Evolutionary conservation across 2,113 vertebrate genomes (phyloP).

Genomic region (Epinephelus cyanopodus): DNA sequence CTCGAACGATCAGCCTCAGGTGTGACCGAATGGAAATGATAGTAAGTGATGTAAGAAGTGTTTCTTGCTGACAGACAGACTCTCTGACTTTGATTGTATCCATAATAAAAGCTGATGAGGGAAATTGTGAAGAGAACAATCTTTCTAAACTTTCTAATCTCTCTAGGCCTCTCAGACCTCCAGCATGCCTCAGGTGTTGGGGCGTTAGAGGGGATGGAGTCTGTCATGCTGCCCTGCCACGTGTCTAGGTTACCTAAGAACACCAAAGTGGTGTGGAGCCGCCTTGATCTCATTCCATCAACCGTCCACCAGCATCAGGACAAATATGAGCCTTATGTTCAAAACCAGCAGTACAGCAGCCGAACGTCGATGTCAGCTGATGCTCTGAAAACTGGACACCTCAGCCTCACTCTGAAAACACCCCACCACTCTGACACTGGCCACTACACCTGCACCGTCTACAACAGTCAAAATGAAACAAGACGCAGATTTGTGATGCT

Average conservation of each 20-base stretch:
- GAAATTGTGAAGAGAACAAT: no score
- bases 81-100: no score
- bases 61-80: no score
- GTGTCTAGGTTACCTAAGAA: no score
- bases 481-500: fast-evolving
- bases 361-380: neutral
- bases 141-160: no score
- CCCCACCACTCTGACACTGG: neutral
- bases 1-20: no score
- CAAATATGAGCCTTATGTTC: neutral
- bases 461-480: fast-evolving
- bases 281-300: neutral
- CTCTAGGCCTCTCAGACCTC: neutral
- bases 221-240: neutral
- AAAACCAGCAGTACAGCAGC: neutral
- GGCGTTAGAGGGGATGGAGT: neutral
- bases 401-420: neutral
- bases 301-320: neutral
- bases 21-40: no score
- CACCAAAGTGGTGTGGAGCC: neutral
- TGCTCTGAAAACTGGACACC: neutral
- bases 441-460: neutral
- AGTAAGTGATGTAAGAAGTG: no score
- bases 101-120: no score
- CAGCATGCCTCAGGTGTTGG: neutral